Evolutionary conservation across 2,888 invertebrate species (phyloP).

Genomic region (Melangyna quadrimaculata): DNA sequence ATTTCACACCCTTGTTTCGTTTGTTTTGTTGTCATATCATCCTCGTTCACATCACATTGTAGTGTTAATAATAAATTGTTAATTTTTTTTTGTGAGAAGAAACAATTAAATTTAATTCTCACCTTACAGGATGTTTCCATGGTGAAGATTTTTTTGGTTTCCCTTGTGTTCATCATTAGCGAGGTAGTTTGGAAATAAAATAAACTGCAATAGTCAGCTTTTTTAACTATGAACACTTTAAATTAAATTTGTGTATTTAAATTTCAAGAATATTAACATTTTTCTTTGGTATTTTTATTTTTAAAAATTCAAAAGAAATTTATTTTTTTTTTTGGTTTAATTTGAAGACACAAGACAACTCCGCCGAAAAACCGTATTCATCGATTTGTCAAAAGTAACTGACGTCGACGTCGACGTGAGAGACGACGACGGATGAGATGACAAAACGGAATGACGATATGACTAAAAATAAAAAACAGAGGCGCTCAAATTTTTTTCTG

Average conservation of each 20-base stretch:
- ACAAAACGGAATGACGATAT: neutral
- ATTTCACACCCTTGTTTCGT: neutral
- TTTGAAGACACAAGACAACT: neutral
- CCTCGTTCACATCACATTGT: neutral
- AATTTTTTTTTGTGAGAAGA: neutral
- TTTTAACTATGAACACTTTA: neutral
- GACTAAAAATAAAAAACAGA: neutral
- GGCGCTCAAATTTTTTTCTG: neutral
- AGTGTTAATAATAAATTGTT: slow-evolving; percentile 17
- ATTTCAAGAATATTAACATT: neutral
- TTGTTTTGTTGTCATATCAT: neutral
- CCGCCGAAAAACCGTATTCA: slow-evolving; percentile 9
- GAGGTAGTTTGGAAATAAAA: slow-evolving; percentile 5
- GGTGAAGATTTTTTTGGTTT: slow-evolving; percentile 17
- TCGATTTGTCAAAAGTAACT: slow-evolving; percentile 37
- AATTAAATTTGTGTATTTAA: neutral
- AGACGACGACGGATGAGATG: neutral
- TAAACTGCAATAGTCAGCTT: neutral
- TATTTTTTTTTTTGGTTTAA: neutral
- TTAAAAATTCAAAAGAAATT: neutral
- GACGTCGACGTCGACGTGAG: neutral
- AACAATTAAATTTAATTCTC: neutral
- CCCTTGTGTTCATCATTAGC: slow-evolving; percentile 10
- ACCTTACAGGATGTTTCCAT: slow-evolving; percentile 59
- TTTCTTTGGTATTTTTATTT: neutral